phyloP scores from a whole-genome alignment of 92 coral and sea anemone genomes.

The Meandrina meandrites region DNA sequence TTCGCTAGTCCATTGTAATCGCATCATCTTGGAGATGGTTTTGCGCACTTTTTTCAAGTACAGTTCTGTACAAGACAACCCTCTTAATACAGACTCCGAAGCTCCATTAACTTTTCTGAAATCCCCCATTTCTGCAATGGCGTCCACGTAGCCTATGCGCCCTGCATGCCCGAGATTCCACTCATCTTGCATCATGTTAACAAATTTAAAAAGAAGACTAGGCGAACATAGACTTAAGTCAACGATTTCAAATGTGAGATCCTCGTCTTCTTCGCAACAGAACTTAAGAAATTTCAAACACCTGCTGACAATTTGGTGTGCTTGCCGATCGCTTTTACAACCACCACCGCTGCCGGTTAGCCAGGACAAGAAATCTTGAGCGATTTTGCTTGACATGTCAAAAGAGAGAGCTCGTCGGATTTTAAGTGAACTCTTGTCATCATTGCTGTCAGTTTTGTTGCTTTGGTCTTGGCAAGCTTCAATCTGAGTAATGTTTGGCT shows the following conservation, averaged over 20 bases:
- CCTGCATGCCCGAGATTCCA: not conserved
- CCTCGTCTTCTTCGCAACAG: constrained; percentile 54
- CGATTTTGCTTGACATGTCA: constrained; percentile 20
- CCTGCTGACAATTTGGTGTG: constrained; percentile 24
- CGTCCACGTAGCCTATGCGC: not conserved
- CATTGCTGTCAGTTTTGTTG: not conserved
- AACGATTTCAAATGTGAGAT: constrained; percentile 10
- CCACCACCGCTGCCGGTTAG: constrained; percentile 57
- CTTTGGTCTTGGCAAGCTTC: no score
- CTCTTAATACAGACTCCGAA: constrained; percentile 22
- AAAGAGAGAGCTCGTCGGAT: not conserved
- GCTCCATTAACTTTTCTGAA: constrained; percentile 49
- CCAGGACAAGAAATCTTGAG: constrained; percentile 19
- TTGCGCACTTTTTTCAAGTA: not conserved
- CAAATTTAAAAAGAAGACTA: constrained; percentile 33
- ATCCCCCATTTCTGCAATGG: constrained; percentile 38
- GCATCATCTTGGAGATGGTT: not conserved
- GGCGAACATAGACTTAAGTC: constrained; percentile 39
- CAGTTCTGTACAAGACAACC: not conserved
- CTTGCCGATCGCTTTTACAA: constrained; percentile 38
- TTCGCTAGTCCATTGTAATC: not conserved
- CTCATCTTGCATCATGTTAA: not conserved
- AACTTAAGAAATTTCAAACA: constrained; percentile 52
- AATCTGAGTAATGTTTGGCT: not conserved
- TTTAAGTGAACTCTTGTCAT: not conserved